Percentiles rank a stretch among this genome's conserved stretches.
Conservation (phyloP, 2,797 vertebrate genomes). For the Picus viridis region DNA sequence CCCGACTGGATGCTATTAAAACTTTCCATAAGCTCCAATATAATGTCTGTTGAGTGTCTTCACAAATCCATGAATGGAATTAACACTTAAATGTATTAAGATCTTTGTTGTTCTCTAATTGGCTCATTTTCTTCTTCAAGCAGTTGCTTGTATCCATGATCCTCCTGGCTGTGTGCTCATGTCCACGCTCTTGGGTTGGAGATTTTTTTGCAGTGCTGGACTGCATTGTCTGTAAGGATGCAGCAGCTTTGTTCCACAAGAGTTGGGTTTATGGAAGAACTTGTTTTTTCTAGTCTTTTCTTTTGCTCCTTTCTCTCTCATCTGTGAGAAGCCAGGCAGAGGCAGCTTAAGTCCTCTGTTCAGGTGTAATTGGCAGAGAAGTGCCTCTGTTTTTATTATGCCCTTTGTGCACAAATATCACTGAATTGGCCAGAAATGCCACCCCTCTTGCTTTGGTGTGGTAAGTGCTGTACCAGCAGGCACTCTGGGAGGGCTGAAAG, state of each 20-base stretch:
- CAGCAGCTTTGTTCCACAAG: neutral
- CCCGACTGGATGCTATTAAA: neutral
- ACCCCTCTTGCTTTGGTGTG: neutral
- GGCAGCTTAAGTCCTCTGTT: neutral
- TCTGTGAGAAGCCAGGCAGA: neutral
- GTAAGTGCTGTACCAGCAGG: neutral
- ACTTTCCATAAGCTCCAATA: neutral
- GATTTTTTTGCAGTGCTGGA: neutral
- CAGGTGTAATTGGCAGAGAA: neutral
- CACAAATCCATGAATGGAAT: neutral
- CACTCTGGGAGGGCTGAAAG: neutral
- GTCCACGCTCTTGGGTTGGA: neutral
- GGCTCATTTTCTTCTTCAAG: neutral
- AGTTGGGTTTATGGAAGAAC: neutral
- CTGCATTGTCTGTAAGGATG: neutral
- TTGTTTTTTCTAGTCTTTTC: neutral
- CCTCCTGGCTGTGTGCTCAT: neutral
- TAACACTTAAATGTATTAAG: neutral
- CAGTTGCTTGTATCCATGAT: neutral
- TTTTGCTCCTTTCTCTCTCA: neutral
- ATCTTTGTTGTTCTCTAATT: neutral
- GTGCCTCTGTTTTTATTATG: neutral
- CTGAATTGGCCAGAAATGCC: neutral
- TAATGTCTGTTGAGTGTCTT: neutral
- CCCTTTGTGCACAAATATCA: neutral